phyloP scores from a whole-genome alignment of 2,797 vertebrate genomes.

The Manis pentadactyla region DNA sequence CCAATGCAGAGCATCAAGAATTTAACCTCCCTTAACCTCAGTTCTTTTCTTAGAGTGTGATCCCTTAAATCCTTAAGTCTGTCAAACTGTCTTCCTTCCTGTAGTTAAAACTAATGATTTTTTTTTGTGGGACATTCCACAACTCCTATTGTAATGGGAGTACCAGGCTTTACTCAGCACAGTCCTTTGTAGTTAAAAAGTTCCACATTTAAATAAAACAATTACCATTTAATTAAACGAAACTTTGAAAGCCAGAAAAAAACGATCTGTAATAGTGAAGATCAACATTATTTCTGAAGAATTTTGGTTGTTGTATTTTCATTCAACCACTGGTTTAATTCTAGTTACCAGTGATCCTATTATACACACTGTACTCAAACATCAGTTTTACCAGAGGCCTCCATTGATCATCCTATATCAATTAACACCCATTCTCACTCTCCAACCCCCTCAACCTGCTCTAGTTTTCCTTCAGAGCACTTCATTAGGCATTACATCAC shows the following conservation, averaged over 20 bases:
- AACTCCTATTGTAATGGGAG: slow-evolving; percentile 22
- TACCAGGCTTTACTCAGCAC: slow-evolving; percentile 51
- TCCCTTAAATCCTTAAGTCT: slow-evolving; percentile 7
- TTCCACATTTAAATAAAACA: slow-evolving; percentile 34
- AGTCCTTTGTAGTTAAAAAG: slow-evolving; percentile 23
- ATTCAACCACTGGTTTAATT: not conserved
- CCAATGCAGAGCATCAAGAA: slow-evolving; percentile 38
- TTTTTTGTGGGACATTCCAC: not conserved
- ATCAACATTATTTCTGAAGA: not conserved
- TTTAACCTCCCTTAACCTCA: slow-evolving; percentile 14
- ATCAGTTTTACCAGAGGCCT: not conserved
- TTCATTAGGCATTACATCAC: not conserved
- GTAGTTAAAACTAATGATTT: not conserved
- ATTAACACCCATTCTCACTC: not conserved
- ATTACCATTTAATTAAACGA: not conserved
- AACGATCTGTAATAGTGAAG: not conserved
- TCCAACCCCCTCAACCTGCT: not conserved
- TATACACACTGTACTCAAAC: not conserved
- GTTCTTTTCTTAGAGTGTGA: not conserved
- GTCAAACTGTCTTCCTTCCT: not conserved
- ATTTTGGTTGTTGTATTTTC: slow-evolving; percentile 22
- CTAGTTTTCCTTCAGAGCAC: not conserved
- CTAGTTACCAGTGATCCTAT: not conserved
- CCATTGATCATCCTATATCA: not conserved
- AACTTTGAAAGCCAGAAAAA: slow-evolving; percentile 53